Conservation (phyloP, 2,797 vertebrate species). For the Rousettus madagascariensis region DNA sequence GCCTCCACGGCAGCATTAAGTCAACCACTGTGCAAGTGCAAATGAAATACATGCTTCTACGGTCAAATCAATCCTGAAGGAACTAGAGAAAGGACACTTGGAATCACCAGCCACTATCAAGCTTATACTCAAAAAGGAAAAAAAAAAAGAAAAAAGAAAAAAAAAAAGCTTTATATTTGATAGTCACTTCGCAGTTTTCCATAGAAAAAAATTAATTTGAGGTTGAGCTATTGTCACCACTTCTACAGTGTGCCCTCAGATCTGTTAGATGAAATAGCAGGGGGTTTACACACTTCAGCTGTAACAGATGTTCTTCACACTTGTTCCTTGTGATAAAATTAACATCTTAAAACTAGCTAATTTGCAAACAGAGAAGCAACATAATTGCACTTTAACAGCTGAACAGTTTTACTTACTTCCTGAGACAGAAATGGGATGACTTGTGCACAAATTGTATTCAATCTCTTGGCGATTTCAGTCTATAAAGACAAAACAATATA, state of each 20-base stretch:
- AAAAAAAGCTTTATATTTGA: conserved; percentile 50
- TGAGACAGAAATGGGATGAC: conserved; percentile 99
- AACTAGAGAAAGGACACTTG: conserved; percentile 19
- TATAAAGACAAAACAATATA: conserved; percentile 83
- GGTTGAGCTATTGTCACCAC: conserved; percentile 74
- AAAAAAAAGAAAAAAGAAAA: conserved; percentile 71
- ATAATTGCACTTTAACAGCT: conserved; percentile 87
- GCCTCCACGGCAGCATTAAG: neutral
- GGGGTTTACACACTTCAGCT: conserved; percentile 83
- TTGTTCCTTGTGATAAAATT: conserved; percentile 86
- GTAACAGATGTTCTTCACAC: conserved; percentile 87
- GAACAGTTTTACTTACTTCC: conserved; percentile 94
- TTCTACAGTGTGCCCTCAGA: conserved; percentile 73
- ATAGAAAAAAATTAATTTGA: conserved; percentile 73
- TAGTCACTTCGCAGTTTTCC: conserved; percentile 73
- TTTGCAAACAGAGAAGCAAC: conserved; percentile 88
- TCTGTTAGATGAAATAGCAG: conserved; percentile 81
- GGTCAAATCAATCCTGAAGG: neutral
- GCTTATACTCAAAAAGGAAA: conserved; percentile 58
- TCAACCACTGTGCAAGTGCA: neutral
- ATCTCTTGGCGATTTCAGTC: conserved; percentile 98
- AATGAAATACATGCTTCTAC: neutral
- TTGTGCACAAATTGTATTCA: conserved; percentile 99
- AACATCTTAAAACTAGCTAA: conserved; percentile 87
- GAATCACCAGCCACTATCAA: conserved; percentile 61